phyloP scores from a whole-genome alignment of 2,888 invertebrate species.

The Chromoteleia sp. region DNA sequence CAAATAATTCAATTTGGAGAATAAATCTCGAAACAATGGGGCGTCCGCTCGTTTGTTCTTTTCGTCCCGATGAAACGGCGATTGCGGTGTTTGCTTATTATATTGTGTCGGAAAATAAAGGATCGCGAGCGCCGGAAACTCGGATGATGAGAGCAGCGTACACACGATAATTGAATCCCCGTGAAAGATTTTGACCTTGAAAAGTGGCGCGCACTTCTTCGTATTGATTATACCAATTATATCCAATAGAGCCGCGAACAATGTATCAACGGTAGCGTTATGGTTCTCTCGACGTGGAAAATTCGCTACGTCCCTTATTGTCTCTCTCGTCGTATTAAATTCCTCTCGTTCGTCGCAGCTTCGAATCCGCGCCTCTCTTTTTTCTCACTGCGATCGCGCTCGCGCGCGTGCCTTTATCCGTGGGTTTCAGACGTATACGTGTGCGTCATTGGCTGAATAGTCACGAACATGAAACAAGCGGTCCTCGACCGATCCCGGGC shows the following conservation, averaged over 20 bases:
- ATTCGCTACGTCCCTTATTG: conserved; percentile 49
- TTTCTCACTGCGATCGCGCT: conserved; percentile 46
- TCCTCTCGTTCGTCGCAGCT: conserved; percentile 16
- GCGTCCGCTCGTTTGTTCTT: conserved; percentile 28
- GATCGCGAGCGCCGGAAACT: too few species aligned
- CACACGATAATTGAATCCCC: conserved; percentile 1
- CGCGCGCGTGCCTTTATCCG: conserved; percentile 16
- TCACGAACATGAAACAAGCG: conserved; percentile 58
- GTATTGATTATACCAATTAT: conserved; percentile 54
- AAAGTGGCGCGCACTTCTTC: conserved; percentile 1
- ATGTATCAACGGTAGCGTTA: conserved; percentile 33
- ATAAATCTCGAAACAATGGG: conserved; percentile 40
- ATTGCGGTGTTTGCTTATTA: conserved; percentile 34
- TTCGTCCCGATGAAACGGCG: conserved; percentile 4
- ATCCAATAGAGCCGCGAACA: conserved; percentile 25
- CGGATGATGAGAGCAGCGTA: background rate
- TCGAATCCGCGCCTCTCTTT: conserved; percentile 33
- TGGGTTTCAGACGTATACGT: background rate
- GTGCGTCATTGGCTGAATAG: conserved; percentile 38
- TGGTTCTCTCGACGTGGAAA: conserved; percentile 20
- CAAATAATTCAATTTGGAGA: conserved; percentile 43
- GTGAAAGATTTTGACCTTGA: conserved; percentile 14
- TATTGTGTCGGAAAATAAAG: conserved; percentile 11
- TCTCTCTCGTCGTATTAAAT: conserved; percentile 47
- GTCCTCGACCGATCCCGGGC: conserved; percentile 58